Conservation (phyloP, 2,888 invertebrate species). For the Amphipyra berbera region DNA sequence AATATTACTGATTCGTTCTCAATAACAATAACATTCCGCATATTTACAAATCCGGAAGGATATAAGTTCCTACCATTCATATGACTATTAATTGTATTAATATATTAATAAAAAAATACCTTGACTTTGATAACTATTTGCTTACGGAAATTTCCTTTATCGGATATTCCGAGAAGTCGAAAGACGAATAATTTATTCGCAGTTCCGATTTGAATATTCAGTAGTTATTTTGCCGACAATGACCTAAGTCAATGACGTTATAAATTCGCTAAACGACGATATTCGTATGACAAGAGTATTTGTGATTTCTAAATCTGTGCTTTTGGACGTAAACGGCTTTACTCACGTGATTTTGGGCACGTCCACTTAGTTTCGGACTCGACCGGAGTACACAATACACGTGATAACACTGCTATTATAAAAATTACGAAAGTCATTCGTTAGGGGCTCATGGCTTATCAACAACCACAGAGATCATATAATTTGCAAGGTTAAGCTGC, state of each 20-base stretch:
- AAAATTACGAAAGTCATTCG: too few species aligned
- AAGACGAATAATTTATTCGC: constrained; percentile 23
- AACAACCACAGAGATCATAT: too few species aligned
- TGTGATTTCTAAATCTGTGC: too few species aligned
- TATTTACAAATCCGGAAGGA: constrained; percentile 19
- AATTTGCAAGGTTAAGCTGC: too few species aligned
- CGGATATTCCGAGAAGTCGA: constrained; percentile 9
- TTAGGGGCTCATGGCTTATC: too few species aligned
- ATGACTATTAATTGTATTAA: background rate
- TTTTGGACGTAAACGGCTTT: too few species aligned
- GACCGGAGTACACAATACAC: too few species aligned
- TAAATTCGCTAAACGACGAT: too few species aligned
- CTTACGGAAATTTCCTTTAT: constrained; percentile 33
- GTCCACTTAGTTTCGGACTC: background rate
- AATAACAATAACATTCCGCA: background rate
- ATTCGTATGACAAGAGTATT: background rate
- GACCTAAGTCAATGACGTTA: constrained; percentile 18
- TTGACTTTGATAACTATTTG: constrained; percentile 24
- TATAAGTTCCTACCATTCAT: constrained; percentile 16
- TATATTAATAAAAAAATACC: constrained; percentile 1
- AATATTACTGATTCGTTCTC: too few species aligned
- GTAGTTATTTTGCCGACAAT: constrained; percentile 13
- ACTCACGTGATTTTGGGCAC: too few species aligned
- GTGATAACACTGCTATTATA: too few species aligned
- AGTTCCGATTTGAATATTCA: constrained; percentile 29